A percentile compares a stretch with the other conserved stretches of the same genome.
phyloP scores from a whole-genome alignment of 2,113 vertebrate genomes.

The Kobus ellipsiprymnus region DNA sequence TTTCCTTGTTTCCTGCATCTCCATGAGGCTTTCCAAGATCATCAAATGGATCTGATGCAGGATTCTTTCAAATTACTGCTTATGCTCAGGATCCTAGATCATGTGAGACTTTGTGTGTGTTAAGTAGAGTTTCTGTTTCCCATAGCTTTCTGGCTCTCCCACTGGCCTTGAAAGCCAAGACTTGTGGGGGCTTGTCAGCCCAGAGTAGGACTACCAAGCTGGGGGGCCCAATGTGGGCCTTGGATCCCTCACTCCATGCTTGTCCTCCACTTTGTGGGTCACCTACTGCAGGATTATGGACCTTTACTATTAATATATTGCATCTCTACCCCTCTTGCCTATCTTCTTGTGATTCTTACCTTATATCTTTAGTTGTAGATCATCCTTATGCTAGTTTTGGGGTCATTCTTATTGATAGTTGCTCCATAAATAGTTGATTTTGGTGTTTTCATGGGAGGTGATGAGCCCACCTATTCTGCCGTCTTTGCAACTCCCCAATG shows the following conservation, averaged over 20 bases:
- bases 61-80: not conserved
- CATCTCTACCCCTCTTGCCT: not conserved
- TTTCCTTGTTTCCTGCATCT: not conserved
- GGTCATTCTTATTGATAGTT: not conserved
- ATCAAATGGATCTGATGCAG: not conserved
- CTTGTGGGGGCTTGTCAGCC: not conserved
- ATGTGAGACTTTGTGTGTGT: not conserved
- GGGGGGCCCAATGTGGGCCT: not conserved
- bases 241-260: not conserved
- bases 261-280: not conserved
- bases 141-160: not conserved
- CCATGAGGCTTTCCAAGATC: not conserved
- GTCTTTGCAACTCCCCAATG: not conserved
- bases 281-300: not conserved
- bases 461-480: not conserved
- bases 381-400: not conserved
- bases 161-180: not conserved
- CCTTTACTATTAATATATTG: not conserved
- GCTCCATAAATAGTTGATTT: not conserved
- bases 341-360: not conserved
- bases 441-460: not conserved
- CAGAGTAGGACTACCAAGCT: not conserved
- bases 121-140: not conserved
- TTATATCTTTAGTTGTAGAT: not conserved
- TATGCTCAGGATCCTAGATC: not conserved